These are phyloP conservation scores for Shinisaurus crocodilurus DNA, from an alignment of 2,113 vertebrate genomes.

Conservation along the genomic window DNA sequence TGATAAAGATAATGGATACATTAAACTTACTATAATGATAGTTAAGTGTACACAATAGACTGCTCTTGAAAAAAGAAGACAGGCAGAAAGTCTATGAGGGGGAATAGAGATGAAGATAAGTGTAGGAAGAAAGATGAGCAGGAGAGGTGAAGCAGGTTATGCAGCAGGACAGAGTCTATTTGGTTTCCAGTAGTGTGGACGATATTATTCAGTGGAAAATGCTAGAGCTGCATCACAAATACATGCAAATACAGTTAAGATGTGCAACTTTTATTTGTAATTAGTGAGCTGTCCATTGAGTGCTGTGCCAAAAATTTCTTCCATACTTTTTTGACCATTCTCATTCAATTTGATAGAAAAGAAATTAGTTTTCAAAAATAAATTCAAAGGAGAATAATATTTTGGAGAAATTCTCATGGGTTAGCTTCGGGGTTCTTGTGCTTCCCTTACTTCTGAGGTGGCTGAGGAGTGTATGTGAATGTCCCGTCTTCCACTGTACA, in stretches of 20 bases:
- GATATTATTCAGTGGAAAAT: neutral
- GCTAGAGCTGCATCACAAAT: neutral
- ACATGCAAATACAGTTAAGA: neutral
- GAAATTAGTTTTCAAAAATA: no score
- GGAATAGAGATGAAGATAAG: neutral
- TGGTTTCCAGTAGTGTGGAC: neutral
- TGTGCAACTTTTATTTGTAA: no score
- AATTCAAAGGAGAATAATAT: no score
- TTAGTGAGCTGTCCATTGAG: no score
- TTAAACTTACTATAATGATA: slow-evolving; percentile 1
- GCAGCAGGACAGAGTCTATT: neutral
- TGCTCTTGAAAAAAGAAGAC: neutral
- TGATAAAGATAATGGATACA: slow-evolving; percentile 13
- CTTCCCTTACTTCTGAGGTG: no score
- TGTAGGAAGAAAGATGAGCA: neutral
- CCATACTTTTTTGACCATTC: no score
- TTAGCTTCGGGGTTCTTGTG: no score
- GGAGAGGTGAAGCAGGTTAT: neutral
- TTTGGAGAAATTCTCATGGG: no score
- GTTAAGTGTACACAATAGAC: slow-evolving; percentile 1
- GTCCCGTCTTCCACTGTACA: no score
- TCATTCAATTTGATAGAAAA: no score
- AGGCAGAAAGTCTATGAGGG: neutral
- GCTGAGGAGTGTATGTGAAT: no score
- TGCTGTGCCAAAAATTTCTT: no score